phyloP scores from a whole-genome alignment of 2,888 invertebrate genomes.

The Eledona agricola region DNA sequence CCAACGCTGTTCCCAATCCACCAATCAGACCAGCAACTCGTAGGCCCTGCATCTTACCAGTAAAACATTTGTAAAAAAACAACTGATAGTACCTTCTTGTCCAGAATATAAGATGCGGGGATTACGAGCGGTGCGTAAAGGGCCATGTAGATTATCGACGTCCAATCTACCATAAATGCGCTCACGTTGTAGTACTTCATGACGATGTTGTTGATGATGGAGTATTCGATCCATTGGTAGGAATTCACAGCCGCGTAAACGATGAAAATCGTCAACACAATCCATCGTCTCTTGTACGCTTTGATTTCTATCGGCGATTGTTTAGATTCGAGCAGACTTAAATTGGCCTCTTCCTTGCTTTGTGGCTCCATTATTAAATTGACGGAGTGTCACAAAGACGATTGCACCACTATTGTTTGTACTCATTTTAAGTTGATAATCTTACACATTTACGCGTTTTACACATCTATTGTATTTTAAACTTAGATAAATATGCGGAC shows the following conservation, averaged over 20 bases:
- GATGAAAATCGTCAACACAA: conserved; percentile 84
- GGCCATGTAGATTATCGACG: conserved; percentile 96
- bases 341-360: conserved; percentile 19
- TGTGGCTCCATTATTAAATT: conserved; percentile 17
- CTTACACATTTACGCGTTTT: no score
- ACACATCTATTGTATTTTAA: no score
- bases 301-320: conserved; percentile 60
- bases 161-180: conserved; percentile 86
- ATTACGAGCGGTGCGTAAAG: conserved; percentile 95
- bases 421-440: conserved; percentile 5
- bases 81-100: conserved; percentile 78
- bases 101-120: conserved; percentile 93
- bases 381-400: background rate
- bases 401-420: conserved; percentile 2
- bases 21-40: conserved; percentile 82
- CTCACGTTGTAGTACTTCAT: conserved; percentile 77
- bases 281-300: conserved; percentile 80
- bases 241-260: conserved; percentile 88
- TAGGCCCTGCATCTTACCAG: conserved; percentile 74
- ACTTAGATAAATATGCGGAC: no score
- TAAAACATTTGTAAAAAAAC: no score
- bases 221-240: conserved; percentile 96
- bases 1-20: conserved; percentile 82
- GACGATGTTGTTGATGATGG: conserved; percentile 87
- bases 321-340: conserved; percentile 18